Evolutionary conservation across 2,797 vertebrate species (phyloP).

Genomic region (Tapera naevia): DNA sequence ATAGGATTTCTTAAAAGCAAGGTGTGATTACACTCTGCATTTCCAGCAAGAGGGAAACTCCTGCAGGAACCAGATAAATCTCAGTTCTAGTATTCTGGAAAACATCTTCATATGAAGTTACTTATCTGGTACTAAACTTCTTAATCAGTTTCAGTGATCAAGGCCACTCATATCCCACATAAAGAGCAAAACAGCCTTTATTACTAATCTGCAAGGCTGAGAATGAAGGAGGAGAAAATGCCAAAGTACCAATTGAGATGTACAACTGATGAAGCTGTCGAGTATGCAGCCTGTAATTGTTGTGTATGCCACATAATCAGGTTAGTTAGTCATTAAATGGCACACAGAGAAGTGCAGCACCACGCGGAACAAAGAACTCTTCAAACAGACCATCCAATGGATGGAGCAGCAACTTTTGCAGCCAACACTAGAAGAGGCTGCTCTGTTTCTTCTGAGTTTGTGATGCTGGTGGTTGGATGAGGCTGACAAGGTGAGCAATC

Average conservation of each 20-base stretch:
- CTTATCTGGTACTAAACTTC: not conserved
- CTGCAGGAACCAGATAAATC: not conserved
- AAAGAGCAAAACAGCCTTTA: not conserved
- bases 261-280: fast-evolving
- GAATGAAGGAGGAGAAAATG: not conserved
- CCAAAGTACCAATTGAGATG: not conserved
- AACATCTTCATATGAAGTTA: not conserved
- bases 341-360: not conserved
- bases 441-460: not conserved
- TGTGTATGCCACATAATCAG: not conserved
- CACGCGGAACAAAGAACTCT: not conserved
- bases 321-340: not conserved
- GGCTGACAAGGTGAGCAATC: not conserved
- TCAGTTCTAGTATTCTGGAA: not conserved
- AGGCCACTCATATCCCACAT: not conserved
- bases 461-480: not conserved
- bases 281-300: not conserved
- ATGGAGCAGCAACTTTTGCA: not conserved
- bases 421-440: not conserved
- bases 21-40: not conserved
- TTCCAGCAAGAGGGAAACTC: not conserved
- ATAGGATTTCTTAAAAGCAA: not conserved
- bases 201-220: not conserved
- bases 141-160: not conserved
- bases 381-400: not conserved